Conservation (phyloP, 2,113 vertebrate species). For the Synodontis membranacea region DNA sequence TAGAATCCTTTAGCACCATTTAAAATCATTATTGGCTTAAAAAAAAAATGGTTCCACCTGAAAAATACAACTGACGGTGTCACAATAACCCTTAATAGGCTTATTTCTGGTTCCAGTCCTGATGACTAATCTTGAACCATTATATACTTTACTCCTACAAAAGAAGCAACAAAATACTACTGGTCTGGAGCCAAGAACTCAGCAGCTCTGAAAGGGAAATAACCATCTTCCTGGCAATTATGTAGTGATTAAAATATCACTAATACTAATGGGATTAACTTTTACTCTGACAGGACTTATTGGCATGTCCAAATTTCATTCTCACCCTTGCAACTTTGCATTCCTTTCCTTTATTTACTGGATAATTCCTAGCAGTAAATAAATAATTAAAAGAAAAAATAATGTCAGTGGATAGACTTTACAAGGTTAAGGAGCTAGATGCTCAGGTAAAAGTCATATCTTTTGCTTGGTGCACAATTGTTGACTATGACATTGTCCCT, state of each 20-base stretch:
- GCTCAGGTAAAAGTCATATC: too few relatives aligned
- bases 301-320: not conserved
- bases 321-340: not conserved
- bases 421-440: not conserved
- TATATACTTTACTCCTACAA: not conserved
- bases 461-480: not conserved
- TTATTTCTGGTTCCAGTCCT: not conserved
- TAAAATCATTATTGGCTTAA: not conserved
- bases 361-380: not conserved
- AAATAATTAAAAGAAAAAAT: not conserved
- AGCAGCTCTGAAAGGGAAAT: not conserved
- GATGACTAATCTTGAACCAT: constrained; percentile 18
- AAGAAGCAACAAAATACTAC: not conserved
- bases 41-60: not conserved
- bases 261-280: not conserved
- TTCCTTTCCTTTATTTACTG: not conserved
- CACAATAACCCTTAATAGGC: not conserved
- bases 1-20: not conserved
- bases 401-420: not conserved
- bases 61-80: not conserved
- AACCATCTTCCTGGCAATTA: constrained; percentile 17
- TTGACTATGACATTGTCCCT: not conserved
- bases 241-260: too few relatives aligned
- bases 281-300: not conserved
- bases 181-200: not conserved